Base-by-base conservation (phyloP, 2,888 invertebrate species). In the Diogma glabrata region DNA sequence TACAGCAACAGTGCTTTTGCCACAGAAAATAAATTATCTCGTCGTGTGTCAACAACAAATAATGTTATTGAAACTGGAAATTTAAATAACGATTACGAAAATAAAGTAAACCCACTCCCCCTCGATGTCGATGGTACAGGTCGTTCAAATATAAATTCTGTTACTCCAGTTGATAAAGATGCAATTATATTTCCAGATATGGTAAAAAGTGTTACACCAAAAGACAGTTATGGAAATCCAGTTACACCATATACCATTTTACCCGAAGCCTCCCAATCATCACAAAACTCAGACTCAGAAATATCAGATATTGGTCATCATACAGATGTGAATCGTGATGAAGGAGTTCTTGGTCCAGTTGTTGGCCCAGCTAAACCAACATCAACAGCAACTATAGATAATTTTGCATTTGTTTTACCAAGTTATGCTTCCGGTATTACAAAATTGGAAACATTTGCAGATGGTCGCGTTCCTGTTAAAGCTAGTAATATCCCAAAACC, bases 401-500 rank as follows among this genome's bases (percentile, higher is more conserved):
- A 67, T 48, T 57, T 67, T 49, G 64, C 67, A 58, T 69, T 69
- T 53, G 65, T 67, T 63, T 67, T 69, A 58, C 69, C 69, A 38
- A 69, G 61, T 52, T 69, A 69, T 60, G 69, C 69, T 26, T 69
- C 70, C 48, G 69, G 69, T 54, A 69, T 69, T 52, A 69, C 68
- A 45, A 68, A 67, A 59, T 64, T 69, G 50, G 63, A 63, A 54
- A 61, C 66, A 59, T 69, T 67, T 4, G 55, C 62, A 26, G 48
- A 28, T 22, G 66, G 58, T 92, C 94, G 76, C 95, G 93, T 73
- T 92, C 94, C 94, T 96, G 46, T 16, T n/a, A 46, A 16, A 16
- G 16, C 24, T 6, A 46, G 46, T 26, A 23, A 43, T 5, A 26
- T 46, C 24, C 46, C n/a, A 24, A 48, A 14, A 16, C 48, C 48